Base-by-base conservation (phyloP, 2,113 vertebrate genomes). In the Scomber colias region DNA sequence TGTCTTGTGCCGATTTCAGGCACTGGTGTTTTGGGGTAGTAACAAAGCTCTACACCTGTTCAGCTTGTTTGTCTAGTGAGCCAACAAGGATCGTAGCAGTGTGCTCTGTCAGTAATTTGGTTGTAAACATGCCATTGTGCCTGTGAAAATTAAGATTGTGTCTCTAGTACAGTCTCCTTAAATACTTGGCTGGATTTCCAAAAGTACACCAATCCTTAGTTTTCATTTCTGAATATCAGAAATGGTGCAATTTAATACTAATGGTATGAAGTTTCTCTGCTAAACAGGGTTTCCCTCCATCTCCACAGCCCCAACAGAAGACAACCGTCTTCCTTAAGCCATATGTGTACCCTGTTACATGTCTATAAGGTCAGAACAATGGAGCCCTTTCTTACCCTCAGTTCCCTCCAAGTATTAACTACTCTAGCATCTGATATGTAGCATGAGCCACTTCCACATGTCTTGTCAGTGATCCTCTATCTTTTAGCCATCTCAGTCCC, bases 301-400 rank as follows among this genome's bases (percentile, higher is more conserved):
- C 9, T 61, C 54, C 13, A n/a, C 65, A 10, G 51, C 19, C 31
- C 40, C n/a, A 45, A 50, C 11, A 24, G 50, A 66, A 46, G 49
- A 66, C n/a, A 14, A 9, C 14, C 13, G 27, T 81, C 55, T 81
- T 78, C 75, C 56, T 65, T 46, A 51, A 88, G 84, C 68, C 71
- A 79, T 77, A 71, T 63, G 45, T 59, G n/a, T 11, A 17, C 11
- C 14, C 45, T 21, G 14, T 27, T 45, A 17, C 48, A 14, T 48
- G 60, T 64, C 46, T 15, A 15, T 17, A 40, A 40, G 35, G 6
- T 44, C 49, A 61, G 48, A 50, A 0, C 21, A 6, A 60, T 50
- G 3, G 8, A 54, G 54, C 53, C 13, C 16, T 27, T 54, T n/a
- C 15, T 31, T 10, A 3, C 10, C 35, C 12, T 21, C 17, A 5